These are phyloP conservation scores for Steinernema carpocapsae DNA, from an alignment of 2,888 invertebrate genomes.

Conservation along the genomic window DNA sequence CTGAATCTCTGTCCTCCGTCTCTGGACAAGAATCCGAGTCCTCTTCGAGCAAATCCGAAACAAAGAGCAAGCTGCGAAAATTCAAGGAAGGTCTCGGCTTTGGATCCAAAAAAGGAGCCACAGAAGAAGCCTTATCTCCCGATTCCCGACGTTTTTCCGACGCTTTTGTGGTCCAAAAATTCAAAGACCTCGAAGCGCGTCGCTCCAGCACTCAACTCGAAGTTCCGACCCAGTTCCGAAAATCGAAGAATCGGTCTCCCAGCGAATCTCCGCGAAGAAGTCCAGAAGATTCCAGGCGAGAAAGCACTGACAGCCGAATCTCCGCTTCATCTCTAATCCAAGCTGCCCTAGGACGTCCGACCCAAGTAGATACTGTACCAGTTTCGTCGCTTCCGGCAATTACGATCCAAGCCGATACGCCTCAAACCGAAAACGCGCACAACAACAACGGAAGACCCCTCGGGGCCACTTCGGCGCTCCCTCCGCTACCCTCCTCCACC, in stretches of 20 bases:
- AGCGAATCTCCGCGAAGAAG: not conserved
- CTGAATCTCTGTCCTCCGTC: no score
- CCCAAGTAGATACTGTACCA: slow-evolving; percentile 1
- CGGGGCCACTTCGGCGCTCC: not conserved
- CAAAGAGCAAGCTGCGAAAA: no score
- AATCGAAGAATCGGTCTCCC: not conserved
- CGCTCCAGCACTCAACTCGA: slow-evolving; percentile 26
- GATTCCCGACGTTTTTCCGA: not conserved
- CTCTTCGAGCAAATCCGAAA: no score
- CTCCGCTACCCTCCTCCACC: slow-evolving; percentile 7
- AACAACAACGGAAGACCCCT: not conserved
- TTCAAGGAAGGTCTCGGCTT: no score
- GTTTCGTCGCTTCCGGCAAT: slow-evolving; percentile 8
- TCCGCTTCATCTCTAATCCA: not conserved
- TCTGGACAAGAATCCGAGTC: no score
- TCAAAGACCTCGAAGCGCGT: slow-evolving; percentile 17
- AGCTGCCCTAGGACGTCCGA: not conserved
- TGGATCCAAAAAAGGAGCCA: no score
- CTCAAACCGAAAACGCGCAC: not conserved
- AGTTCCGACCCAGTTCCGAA: not conserved
- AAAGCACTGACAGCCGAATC: not conserved
- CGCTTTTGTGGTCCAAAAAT: not conserved
- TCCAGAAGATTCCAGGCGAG: not conserved
- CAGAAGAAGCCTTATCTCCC: no score
- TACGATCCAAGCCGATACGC: slow-evolving; percentile 20